Conservation (phyloP, 2,113 vertebrate species). For the Ivindomyrus marchei region DNA sequence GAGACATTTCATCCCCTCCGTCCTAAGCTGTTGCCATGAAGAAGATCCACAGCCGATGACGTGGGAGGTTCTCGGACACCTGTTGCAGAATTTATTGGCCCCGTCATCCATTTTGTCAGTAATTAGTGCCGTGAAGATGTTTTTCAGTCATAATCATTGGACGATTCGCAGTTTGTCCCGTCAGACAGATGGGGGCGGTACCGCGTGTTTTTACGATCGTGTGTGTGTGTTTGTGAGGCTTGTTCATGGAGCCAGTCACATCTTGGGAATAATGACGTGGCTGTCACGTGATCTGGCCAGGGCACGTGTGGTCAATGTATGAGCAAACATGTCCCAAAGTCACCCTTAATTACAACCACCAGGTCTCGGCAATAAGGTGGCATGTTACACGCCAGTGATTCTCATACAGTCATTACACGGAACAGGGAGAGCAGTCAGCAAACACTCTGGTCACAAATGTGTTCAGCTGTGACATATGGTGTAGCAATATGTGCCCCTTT, state of each 20-base stretch:
- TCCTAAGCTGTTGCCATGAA: not conserved
- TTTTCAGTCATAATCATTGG: not conserved
- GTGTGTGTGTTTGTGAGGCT: not conserved
- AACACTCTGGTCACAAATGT: slow-evolving; percentile 1
- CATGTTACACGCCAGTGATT: not conserved
- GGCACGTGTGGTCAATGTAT: not conserved
- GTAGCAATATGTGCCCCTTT: slow-evolving; percentile 3
- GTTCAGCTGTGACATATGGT: not conserved
- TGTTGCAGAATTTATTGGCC: not conserved
- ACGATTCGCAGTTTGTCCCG: not conserved
- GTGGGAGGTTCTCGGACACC: not conserved
- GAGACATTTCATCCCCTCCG: not conserved
- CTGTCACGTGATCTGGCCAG: not conserved
- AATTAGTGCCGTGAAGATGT: not conserved
- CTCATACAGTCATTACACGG: not conserved
- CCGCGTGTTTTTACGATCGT: not conserved
- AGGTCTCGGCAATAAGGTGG: not conserved
- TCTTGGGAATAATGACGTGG: not conserved
- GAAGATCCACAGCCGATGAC: not conserved
- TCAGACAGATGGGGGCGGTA: not conserved
- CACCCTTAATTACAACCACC: not conserved
- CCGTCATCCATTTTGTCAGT: not conserved
- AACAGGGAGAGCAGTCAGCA: not conserved
- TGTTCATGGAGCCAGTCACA: not conserved
- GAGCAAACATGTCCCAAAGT: not conserved